Base-by-base conservation (phyloP, 1,140 invertebrate genomes). In the Solen grandis region DNA sequence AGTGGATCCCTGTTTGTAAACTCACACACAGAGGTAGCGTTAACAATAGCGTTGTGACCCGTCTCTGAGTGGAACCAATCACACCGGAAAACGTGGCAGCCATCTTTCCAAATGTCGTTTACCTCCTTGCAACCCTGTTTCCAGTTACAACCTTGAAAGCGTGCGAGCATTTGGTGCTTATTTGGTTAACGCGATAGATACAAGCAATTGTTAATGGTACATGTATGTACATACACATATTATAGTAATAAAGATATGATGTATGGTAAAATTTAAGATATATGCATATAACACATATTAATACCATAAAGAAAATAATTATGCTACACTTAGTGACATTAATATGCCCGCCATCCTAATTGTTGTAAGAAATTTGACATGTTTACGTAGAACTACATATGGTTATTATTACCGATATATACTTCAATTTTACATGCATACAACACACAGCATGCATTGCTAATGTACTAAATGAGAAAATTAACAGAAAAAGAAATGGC, bases 11-110 rank as follows among this genome's bases (percentile, higher is more conserved):
- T n/a, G n/a, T n/a, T n/a, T n/a, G n/a, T n/a, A n/a, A n/a, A 77
- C 75, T 77, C 75, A 77, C 75, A 77, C 38, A 77, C 75, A 55
- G n/a, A 16, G 2, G 75, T 77, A 33, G 75, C 75, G 55, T 77
- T 77, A 27, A 77, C 63, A 13, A 65, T 29, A n/a, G 63, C 75
- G 4, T 62, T 68, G 35, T 68, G 68, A 2, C 75, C 75, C 5
- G 33, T 68, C 1, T 65, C n/a, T 10, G 62, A 54, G 38, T 68
- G 62, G 16, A 55, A 29, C 75, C 75, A 77, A 46, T 77, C 75
- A 65, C 75, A 77, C 60, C 41, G 46, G 46, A 66, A 68, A 1
- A 35, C 1, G 31, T 77, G 75, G 29, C 75, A 77, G 5, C 75
- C 75, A 35, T 66, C 46, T 59, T 35, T 38, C 75, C 75, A 77